Base-by-base conservation (phyloP, 1,140 invertebrate species). In the Phortica variegata region DNA sequence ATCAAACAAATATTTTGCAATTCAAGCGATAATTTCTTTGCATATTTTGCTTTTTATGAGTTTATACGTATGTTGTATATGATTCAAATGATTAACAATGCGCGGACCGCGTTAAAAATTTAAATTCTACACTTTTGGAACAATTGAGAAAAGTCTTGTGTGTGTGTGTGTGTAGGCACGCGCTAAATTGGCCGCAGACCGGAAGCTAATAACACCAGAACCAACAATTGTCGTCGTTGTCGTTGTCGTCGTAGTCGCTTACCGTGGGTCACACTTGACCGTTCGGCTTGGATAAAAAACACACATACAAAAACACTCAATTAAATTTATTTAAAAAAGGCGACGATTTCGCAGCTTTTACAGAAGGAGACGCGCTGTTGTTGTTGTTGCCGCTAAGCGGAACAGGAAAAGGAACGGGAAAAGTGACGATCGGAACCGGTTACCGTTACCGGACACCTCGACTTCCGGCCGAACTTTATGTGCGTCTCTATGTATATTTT, bases 391-490 rank as follows among this genome's bases (percentile, higher is more conserved):
- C 34, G 34, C n/a, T 6, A 13, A 18, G n/a, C 32, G 70, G 71
- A 75, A 74, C 46, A 60, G 57, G 57, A 60, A 60, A 53, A 60
- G 57, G 54, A 60, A 60, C 60, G 70, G 73, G 73, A 76, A 76
- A 76, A 76, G 65, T 71, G 71, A 74, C 70, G 73, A 76, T 76
- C 73, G 73, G 73, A 76, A 76, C 73, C 68, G 70, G 73, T 76
- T 76, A 73, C 70, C 73, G 73, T 76, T 75, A 75, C 73, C 73
- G 73, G 73, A 76, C 73, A 76, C 73, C 73, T 76, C 60, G 56
- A 65, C 73, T 74, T 76, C 73, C 73, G 73, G 57, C 42, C 58
- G 57, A 75, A 65, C 73, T 70, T 65, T 58, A 72, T 72, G 62
- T 23, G 15, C 17, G 16, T 42, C 34, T 43, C 19, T 42, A 19